Percentiles rank a stretch among this genome's conserved stretches.
phyloP scores from a whole-genome alignment of 1,140 invertebrate genomes.

The Oreohelix idahoensis region DNA sequence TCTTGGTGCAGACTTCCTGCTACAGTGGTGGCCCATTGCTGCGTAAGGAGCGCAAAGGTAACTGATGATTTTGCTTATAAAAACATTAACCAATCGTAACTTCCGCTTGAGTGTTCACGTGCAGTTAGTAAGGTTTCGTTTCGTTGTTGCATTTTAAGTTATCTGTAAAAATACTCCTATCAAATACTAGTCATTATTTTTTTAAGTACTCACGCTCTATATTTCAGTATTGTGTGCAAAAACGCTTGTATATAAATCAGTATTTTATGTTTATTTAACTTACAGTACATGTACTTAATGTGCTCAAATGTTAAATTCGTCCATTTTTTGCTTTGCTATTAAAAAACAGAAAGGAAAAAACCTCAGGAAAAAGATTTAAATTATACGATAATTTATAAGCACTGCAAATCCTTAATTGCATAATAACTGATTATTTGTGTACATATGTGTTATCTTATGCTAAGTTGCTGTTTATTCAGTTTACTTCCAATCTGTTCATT shows the following conservation, averaged over 20 bases:
- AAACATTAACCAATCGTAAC: no score
- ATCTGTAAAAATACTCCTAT: no score
- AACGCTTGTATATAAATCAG: background rate
- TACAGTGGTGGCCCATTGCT: no score
- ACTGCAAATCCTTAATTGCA: background rate
- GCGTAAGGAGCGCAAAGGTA: no score
- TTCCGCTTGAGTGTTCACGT: no score
- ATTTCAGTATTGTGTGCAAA: no score
- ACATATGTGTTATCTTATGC: background rate
- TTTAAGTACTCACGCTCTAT: background rate
- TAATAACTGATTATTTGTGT: background rate
- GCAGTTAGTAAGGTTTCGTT: no score
- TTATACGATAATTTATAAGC: constrained; percentile 9
- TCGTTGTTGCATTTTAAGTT: no score
- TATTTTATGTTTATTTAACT: background rate
- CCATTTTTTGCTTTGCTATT: background rate
- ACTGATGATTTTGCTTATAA: no score
- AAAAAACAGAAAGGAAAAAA: background rate
- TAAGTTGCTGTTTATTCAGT: background rate
- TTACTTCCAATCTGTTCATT: background rate
- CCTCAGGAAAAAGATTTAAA: constrained; percentile 10
- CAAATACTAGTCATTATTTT: no score
- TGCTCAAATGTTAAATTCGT: background rate
- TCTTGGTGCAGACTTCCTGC: no score
- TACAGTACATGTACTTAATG: background rate